Evolutionary conservation across 2,888 invertebrate species (phyloP), one percentile per base, ranked within the genome.

Genomic region (Platerodrilus igneus): DNA sequence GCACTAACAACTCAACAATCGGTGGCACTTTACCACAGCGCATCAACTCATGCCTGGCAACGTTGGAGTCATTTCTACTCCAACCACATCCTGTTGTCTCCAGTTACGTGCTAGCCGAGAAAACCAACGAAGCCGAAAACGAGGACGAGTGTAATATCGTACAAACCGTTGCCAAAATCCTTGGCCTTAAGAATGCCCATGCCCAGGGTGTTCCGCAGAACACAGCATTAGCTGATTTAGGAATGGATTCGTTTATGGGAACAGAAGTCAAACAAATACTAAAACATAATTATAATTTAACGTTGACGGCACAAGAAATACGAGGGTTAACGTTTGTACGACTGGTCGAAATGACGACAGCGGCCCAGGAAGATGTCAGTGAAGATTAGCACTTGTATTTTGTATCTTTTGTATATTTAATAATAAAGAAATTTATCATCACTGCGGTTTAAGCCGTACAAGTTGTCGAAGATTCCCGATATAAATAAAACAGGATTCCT

Each of bases 201-300:
- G 83, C 85, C n/a, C n/a, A n/a, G n/a, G n/a, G n/a, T 47, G 76
- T 95, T 17, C 80, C 87, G 46, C 75, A 79, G 21, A 76, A 78
- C 15, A 78, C 86, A 4, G 86, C 84, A 27, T 72, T 97, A 29
- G 91, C 92, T 17, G 97, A 97, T 67, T 77, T 97, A 21, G 97
- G 97, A 45, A 90, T 97, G 83, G 97, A 97, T 66, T 96, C 96
- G 2, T 72, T 97, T 52, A 97, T 97, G 96, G 95, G 95, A 27
- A 94, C 96, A 1, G 97, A 97, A 75, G 93, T 97, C 61, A 96
- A 96, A 67, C 94, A 95, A 70, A 89, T 89, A 0, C 71, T 95
- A 34, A 94, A 95, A 67, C 77, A 93, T 37, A 89, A 86, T 60
- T 93, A 86, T 70, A 95, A 97, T 67, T 71, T 96, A 41, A 83